Percentiles rank a stretch among this genome's conserved stretches.
phyloP scores from a whole-genome alignment of 2,888 invertebrate species.

The Lepidonotus clava region DNA sequence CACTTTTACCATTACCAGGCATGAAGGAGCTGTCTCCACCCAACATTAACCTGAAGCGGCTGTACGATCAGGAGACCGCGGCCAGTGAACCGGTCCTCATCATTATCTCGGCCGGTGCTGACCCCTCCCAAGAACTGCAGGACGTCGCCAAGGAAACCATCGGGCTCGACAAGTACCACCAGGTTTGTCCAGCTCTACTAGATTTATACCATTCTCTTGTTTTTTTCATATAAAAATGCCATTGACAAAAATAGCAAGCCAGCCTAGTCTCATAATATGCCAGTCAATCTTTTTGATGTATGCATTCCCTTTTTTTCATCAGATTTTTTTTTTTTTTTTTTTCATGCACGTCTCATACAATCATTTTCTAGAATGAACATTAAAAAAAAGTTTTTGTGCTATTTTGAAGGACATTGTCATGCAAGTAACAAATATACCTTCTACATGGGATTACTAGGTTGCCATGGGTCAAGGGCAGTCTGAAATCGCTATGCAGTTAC shows the following conservation, averaged over 20 bases:
- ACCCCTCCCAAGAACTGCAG: slow-evolving; percentile 91
- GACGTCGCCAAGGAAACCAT: slow-evolving; percentile 84
- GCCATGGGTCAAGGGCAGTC: slow-evolving; percentile 92
- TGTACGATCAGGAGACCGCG: slow-evolving; percentile 83
- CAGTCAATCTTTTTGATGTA: not conserved
- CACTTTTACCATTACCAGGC: slow-evolving; percentile 72
- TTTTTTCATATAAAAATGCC: no score
- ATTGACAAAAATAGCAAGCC: no score
- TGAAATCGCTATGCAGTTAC: slow-evolving; percentile 83
- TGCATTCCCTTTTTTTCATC: not conserved
- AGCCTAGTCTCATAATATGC: no score
- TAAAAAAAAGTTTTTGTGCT: not conserved
- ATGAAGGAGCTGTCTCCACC: slow-evolving; percentile 84
- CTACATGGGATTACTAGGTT: slow-evolving; percentile 81
- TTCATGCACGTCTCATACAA: not conserved
- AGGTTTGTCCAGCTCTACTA: no score
- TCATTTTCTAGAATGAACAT: not conserved
- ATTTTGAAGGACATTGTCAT: not conserved
- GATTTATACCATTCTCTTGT: no score
- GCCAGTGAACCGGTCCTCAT: slow-evolving; percentile 89
- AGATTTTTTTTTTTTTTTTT: not conserved
- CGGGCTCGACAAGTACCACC: slow-evolving; percentile 83
- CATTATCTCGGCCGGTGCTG: slow-evolving; percentile 92
- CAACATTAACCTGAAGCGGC: slow-evolving; percentile 83
- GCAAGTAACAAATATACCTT: not conserved